Base-by-base conservation (phyloP, 2,113 vertebrate species). In the Paratilapia polleni region DNA sequence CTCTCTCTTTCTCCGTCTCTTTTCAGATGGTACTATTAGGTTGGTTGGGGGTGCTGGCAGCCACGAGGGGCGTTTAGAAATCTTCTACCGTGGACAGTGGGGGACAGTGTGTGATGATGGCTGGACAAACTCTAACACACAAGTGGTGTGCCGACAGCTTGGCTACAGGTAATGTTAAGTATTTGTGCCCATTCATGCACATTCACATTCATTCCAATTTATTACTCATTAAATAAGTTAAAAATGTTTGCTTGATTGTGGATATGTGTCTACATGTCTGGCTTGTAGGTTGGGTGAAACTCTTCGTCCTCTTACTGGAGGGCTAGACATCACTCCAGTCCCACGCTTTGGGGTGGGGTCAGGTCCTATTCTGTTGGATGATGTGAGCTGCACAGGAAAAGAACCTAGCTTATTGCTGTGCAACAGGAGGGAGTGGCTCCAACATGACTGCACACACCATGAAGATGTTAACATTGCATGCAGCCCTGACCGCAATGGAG, bases 81-180 rank as follows among this genome's bases (percentile, higher is more conserved):
- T 98, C 56, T 97, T 97, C 90, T 96, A 98, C 49, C 86, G 5
- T 1, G 97, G 97, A 13, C 97, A 96, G 81, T 99, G 98, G 98
- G 98, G 98, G 54, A 98, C 97, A 0, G 91, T 99, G 91, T 99
- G 98, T 38, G 97, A 98, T 11, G 97, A 98, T 0, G 97, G 97
- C 73, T 99, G 98, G 98, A 98, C 97, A 0, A 96, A 97, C 89
- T 94, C 94, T 41, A 98, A 98, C 85, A 97, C 97, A 1, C 96
- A 96, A 3, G 97, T 99, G 60, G 96, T 95, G 77, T 99, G 98
- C 89, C 96, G 95, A 61, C 97, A 98, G 83, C 97, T 99, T 90
- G 98, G 98, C 92, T 99, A 97, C 94, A 97, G 97, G 98, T 99
- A 94, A 83, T 43, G 2, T 19, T 4, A 62, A 52, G 60, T 17